Evolutionary conservation across 2,888 invertebrate genomes (phyloP), one percentile per base, ranked within the genome.

Genomic region (Schizaphis graminum): DNA sequence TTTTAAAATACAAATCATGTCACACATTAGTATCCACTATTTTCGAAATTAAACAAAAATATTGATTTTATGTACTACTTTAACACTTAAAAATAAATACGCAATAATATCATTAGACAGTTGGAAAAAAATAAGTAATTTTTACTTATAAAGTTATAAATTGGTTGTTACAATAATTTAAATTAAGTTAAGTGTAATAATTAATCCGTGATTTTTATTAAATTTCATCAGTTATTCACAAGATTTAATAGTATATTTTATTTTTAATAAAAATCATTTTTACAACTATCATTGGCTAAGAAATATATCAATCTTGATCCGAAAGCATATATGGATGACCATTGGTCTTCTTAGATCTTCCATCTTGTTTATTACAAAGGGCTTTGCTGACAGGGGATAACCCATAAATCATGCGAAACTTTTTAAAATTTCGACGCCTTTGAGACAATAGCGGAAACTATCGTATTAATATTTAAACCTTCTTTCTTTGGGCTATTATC

Each of bases 401-500:
- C 56, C 35, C 86, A 90, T 94, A 94, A 94, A 94, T 94, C 93
- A 94, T 94, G 89, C 85, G 93, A 94, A 94, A 90, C 84, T 94
- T 90, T 94, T 86, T 41, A 49, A 57, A 85, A 86, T 90, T 90
- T 91, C 89, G 85, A 86, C 93, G 93, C 85, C 85, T 91, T 49
- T 91, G 90, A 94, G 90, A 90, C 93, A 94, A 91, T 90, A 67
- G 89, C 86, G 90, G 53, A 85, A 94, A 89, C 89, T 61, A n/a
- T 85, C 28, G 56, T 86, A 94, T 94, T 90, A 94, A 94, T 94
- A 94, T 94, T 94, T 91, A 91, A 93, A 86, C 61, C 61, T 94
- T 85, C 84, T 90, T 94, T 90, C 90, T 28, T 91, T 86, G 90
- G 85, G 86, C 61, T 56, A 94, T 94, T 94, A 94, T 94, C 93